Evolutionary conservation across 2,797 vertebrate genomes (phyloP).

Genomic region (Lindbergichthys nudifrons): DNA sequence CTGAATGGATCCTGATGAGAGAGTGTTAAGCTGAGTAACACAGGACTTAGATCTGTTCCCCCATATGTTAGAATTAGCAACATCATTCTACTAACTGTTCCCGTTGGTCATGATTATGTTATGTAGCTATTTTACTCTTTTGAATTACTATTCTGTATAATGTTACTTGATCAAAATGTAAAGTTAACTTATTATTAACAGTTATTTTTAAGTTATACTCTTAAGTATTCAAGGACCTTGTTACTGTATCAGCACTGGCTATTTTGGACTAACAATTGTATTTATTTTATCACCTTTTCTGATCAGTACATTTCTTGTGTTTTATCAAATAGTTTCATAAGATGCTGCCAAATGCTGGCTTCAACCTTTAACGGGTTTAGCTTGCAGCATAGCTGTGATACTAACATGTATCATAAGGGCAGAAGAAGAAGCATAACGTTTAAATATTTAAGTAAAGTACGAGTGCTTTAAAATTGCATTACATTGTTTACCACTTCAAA

Average conservation of each 20-base stretch:
- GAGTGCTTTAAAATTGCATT: neutral
- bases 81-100: neutral
- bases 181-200: neutral
- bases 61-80: neutral
- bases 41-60: too few relatives aligned
- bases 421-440: neutral
- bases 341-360: neutral
- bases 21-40: too few relatives aligned
- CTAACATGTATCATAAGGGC: neutral
- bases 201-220: neutral
- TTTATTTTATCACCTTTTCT: neutral
- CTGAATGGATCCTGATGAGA: too few relatives aligned
- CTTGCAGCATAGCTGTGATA: neutral
- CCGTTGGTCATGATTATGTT: neutral
- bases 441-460: neutral
- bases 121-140: neutral
- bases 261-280: neutral
- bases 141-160: neutral
- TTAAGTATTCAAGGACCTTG: neutral
- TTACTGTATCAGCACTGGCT: neutral
- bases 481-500: neutral
- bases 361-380: neutral
- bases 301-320: neutral
- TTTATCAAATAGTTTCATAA: neutral
- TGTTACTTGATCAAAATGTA: neutral